phyloP scores from a whole-genome alignment of 2,113 vertebrate genomes.

The Ranitomeya imitator region DNA sequence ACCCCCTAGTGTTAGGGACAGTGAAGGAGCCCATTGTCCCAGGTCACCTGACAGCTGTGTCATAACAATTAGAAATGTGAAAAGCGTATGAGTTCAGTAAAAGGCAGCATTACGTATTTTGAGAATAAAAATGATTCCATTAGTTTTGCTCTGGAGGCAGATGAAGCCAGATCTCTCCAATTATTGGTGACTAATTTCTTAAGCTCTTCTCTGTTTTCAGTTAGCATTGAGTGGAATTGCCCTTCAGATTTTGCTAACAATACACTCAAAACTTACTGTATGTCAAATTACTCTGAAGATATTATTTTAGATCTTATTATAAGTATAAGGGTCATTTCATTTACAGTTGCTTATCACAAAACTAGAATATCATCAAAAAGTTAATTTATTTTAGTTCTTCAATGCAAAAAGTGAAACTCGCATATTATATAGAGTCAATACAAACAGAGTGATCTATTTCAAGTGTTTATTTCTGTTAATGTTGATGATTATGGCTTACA shows the following conservation, averaged over 20 bases:
- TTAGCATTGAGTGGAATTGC: not conserved
- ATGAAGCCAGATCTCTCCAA: not conserved
- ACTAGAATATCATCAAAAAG: no score
- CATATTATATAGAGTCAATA: no score
- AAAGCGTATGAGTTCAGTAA: slow-evolving; percentile 23
- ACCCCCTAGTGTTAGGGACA: no score
- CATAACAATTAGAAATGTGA: slow-evolving; percentile 10
- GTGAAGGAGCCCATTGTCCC: no score
- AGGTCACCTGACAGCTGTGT: no score
- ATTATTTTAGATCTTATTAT: not conserved
- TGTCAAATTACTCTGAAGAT: not conserved
- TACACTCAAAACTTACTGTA: not conserved
- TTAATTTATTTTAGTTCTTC: no score
- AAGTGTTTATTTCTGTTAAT: no score
- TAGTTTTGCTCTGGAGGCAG: not conserved
- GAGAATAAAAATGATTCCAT: slow-evolving; percentile 30
- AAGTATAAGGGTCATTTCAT: no score
- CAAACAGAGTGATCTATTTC: no score
- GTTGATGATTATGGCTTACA: no score
- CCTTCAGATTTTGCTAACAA: not conserved
- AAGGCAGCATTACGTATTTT: slow-evolving; percentile 16
- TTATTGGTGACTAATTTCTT: not conserved
- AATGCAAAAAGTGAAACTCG: no score
- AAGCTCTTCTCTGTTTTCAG: slow-evolving; percentile 7
- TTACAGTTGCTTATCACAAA: no score